Conservation (phyloP, 2,888 invertebrate species). For the Mystacides longicornis region DNA sequence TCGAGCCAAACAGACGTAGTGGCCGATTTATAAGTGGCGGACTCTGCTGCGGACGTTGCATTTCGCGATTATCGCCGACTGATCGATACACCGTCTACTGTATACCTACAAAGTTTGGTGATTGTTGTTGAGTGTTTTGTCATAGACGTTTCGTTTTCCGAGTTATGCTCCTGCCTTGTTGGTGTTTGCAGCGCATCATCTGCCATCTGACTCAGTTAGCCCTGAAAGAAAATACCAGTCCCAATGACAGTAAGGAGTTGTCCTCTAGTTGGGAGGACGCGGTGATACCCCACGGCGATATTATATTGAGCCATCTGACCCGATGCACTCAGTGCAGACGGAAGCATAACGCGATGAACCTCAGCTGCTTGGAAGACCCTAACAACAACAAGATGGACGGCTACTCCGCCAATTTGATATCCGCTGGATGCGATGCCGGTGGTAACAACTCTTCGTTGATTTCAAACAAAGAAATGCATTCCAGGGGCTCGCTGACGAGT, state of each 20-base stretch:
- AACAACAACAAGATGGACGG: no score
- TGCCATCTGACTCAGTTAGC: background rate
- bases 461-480: background rate
- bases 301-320: background rate
- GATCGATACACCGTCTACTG: no score
- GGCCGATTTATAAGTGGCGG: no score
- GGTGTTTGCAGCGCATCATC: background rate
- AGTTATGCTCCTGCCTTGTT: background rate
- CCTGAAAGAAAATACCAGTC: background rate
- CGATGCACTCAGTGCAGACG: background rate
- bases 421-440: no score
- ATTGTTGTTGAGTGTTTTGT: background rate
- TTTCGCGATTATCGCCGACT: no score
- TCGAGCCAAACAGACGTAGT: no score
- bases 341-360: background rate
- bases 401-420: background rate
- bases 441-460: background rate
- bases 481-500: background rate
- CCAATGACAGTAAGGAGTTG: background rate
- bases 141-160: no score
- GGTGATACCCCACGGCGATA: background rate
- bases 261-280: background rate
- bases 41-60: no score
- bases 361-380: background rate
- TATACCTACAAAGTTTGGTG: no score